Evolutionary conservation across 1,140 invertebrate genomes (phyloP).

Genomic region (Anadara kagoshimensis): DNA sequence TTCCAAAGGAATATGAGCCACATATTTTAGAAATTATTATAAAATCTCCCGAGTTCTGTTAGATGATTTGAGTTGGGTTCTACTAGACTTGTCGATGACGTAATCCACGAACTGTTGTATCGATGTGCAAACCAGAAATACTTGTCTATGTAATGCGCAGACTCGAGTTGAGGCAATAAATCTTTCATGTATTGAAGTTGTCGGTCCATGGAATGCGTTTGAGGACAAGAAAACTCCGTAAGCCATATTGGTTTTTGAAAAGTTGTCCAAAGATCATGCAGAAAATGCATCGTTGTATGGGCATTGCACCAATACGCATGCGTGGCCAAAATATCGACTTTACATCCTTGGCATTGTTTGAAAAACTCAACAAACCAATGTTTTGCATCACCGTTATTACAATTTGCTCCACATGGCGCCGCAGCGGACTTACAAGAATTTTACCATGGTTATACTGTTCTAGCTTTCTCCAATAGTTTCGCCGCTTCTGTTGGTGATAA

Average conservation of each 20-base stretch:
- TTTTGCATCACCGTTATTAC: neutral
- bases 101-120: neutral
- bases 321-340: constrained; percentile 45
- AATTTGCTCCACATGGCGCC: constrained; percentile 26
- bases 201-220: constrained; percentile 20
- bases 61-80: constrained; percentile 14
- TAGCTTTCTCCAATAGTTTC: constrained; percentile 31
- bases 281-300: constrained; percentile 34
- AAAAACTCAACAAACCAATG: constrained; percentile 53
- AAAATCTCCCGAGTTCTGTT: constrained; percentile 28
- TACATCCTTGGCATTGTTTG: constrained; percentile 36
- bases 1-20: too few relatives aligned
- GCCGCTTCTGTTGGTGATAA: constrained; percentile 34
- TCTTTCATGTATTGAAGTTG: constrained; percentile 46
- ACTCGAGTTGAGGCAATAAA: constrained; percentile 42
- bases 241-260: constrained; percentile 48
- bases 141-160: constrained; percentile 38
- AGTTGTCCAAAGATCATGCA: constrained; percentile 38
- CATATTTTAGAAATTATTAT: constrained; percentile 14
- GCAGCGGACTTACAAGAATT: constrained; percentile 43
- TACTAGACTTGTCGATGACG: constrained; percentile 15
- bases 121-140: constrained; percentile 27
- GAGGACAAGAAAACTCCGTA: constrained; percentile 49
- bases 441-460: constrained; percentile 16
- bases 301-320: constrained; percentile 48